A percentile compares a stretch with the other conserved stretches of the same genome.
These are phyloP conservation scores for Eristalis tenax DNA, from an alignment of 2,888 invertebrate species.

Conservation along the genomic window DNA sequence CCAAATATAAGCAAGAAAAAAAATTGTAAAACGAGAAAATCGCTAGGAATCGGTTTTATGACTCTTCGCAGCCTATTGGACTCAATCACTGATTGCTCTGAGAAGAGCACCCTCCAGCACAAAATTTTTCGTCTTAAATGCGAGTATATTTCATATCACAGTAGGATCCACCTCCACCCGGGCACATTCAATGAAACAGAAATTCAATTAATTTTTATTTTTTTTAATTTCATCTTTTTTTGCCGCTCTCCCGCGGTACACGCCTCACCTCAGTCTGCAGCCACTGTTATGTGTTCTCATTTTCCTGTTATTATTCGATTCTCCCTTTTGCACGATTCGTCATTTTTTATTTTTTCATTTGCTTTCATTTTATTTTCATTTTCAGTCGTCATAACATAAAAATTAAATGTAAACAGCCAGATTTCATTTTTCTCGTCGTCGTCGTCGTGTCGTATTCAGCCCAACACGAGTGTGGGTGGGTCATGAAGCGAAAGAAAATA, in stretches of 20 bases:
- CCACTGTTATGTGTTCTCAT: not conserved
- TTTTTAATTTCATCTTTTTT: conserved; percentile 21
- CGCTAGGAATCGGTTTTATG: not conserved
- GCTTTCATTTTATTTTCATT: conserved; percentile 50
- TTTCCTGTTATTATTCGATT: conserved; percentile 65
- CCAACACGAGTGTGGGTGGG: not conserved
- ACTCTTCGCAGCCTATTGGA: conserved; percentile 1
- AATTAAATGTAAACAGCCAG: conserved; percentile 68
- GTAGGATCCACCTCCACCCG: not conserved
- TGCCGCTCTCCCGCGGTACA: not conserved
- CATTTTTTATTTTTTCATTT: conserved; percentile 9
- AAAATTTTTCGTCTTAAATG: not conserved
- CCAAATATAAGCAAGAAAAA: not conserved
- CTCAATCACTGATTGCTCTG: conserved; percentile 1
- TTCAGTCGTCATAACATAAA: conserved; percentile 70
- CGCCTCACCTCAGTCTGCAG: not conserved
- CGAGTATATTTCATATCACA: not conserved
- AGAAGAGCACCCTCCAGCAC: not conserved
- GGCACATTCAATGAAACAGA: conserved; percentile 66
- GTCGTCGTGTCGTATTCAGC: no score
- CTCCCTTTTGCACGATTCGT: conserved; percentile 7
- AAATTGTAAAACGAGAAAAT: not conserved
- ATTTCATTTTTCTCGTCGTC: conserved; percentile 23
- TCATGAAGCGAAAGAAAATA: not conserved
- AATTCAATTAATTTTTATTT: conserved; percentile 69